Evolutionary conservation across 2,888 invertebrate species (phyloP).

Genomic region (Pheosia tremula): DNA sequence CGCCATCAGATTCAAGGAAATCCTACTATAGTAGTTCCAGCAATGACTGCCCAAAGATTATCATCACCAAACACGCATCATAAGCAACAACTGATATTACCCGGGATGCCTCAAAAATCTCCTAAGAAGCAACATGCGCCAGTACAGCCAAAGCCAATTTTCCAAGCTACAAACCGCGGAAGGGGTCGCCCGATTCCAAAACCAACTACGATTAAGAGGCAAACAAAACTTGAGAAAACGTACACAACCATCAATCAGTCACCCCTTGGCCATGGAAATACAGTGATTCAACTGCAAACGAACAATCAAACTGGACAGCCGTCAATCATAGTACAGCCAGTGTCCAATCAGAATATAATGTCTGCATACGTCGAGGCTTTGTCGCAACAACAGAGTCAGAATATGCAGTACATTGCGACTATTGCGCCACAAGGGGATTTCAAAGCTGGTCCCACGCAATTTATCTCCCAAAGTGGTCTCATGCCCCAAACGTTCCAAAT

Average conservation of each 20-base stretch:
- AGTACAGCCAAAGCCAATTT: constrained; percentile 80
- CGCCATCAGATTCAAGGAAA: constrained; percentile 77
- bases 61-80: constrained; percentile 72
- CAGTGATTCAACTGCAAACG: constrained; percentile 84
- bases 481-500: constrained; percentile 86
- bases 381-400: constrained; percentile 88
- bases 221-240: constrained; percentile 79
- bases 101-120: constrained; percentile 73
- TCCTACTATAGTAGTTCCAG: constrained; percentile 76
- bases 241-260: constrained; percentile 77
- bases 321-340: constrained; percentile 88
- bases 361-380: constrained; percentile 88
- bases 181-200: constrained; percentile 78
- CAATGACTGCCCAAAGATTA: constrained; percentile 76
- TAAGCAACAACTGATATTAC: constrained; percentile 77
- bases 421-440: constrained; percentile 86
- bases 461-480: constrained; percentile 80
- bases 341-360: constrained; percentile 84
- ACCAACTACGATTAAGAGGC: constrained; percentile 75
- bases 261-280: constrained; percentile 74
- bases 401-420: constrained; percentile 91
- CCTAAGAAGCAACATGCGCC: constrained; percentile 77
- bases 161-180: constrained; percentile 72
- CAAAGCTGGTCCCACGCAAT: constrained; percentile 82
- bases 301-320: constrained; percentile 84